Percentiles rank a stretch among this genome's conserved stretches.
Evolutionary conservation across 2,113 vertebrate genomes (phyloP).

Genomic region (Aegypius monachus): DNA sequence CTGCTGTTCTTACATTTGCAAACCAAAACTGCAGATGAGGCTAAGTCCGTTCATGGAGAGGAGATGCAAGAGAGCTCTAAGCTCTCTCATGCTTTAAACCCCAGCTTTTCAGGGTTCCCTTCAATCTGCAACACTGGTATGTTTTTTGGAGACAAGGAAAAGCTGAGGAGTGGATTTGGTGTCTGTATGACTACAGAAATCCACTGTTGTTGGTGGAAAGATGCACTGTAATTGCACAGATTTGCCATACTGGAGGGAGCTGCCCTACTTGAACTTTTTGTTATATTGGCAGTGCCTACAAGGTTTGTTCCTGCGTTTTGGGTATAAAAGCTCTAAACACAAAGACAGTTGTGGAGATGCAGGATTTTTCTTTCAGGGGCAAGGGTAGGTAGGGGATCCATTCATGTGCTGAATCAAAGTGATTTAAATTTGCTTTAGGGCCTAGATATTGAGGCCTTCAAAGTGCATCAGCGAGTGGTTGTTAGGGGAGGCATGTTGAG

Average conservation of each 20-base stretch:
- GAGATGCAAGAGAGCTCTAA: background rate
- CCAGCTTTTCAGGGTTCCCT: background rate
- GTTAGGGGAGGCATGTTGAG: background rate
- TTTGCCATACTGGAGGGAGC: background rate
- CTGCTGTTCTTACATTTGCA: background rate
- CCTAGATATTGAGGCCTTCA: background rate
- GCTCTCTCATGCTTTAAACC: background rate
- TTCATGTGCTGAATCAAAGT: background rate
- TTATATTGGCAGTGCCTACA: fast-evolving
- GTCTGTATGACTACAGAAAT: background rate
- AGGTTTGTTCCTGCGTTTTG: background rate
- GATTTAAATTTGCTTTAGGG: background rate
- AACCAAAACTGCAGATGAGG: background rate
- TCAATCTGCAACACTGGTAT: background rate
- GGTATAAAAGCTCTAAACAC: background rate
- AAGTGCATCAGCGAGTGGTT: background rate
- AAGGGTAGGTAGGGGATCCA: background rate
- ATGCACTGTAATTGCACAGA: background rate
- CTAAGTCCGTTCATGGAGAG: background rate
- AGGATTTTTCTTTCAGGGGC: background rate
- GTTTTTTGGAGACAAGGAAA: background rate
- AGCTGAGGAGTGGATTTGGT: background rate
- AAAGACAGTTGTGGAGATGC: background rate
- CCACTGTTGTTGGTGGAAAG: background rate
- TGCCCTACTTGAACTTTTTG: background rate